Evolutionary conservation across 2,888 invertebrate genomes (phyloP).

Genomic region (Caenorhabditis sp.): DNA sequence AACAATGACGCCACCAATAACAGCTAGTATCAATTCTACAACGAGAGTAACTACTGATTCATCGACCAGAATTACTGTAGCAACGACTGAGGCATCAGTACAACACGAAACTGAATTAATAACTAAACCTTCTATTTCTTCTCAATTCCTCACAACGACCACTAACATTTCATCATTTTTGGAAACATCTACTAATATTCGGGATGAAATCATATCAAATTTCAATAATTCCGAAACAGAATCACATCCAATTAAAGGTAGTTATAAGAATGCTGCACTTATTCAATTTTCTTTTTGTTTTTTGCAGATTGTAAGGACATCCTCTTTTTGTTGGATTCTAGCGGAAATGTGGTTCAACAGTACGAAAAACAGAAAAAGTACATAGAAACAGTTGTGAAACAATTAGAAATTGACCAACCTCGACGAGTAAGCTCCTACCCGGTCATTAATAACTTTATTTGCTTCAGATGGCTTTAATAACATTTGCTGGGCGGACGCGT

Average conservation of each 20-base stretch:
- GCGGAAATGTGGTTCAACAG: constrained; percentile 69
- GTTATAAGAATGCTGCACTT: constrained; percentile 35
- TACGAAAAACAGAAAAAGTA: constrained; percentile 70
- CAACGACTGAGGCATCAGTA: constrained; percentile 32
- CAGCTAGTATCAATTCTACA: constrained; percentile 25
- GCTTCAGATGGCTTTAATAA: constrained; percentile 65
- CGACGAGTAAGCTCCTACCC: constrained; percentile 58
- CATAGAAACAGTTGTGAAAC: constrained; percentile 61
- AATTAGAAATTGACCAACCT: constrained; percentile 33
- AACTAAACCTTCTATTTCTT: constrained; percentile 4
- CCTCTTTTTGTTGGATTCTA: constrained; percentile 69
- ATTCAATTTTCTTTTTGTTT: not conserved
- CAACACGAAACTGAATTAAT: constrained; percentile 49
- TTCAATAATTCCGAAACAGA: constrained; percentile 28
- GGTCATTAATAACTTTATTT: constrained; percentile 15
- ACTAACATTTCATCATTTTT: constrained; percentile 35
- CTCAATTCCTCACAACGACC: constrained; percentile 22
- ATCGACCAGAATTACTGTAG: constrained; percentile 20
- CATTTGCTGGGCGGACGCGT: constrained; percentile 65
- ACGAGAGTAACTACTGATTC: constrained; percentile 35
- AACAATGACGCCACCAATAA: constrained; percentile 26
- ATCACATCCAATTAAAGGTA: constrained; percentile 40
- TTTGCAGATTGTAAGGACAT: constrained; percentile 66
- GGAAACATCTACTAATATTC: constrained; percentile 32
- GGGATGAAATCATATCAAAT: constrained; percentile 39